Evolutionary conservation across 2,797 vertebrate species (phyloP), one percentile per base, ranked within the genome.

Genomic region (Diplodus puntazzo): DNA sequence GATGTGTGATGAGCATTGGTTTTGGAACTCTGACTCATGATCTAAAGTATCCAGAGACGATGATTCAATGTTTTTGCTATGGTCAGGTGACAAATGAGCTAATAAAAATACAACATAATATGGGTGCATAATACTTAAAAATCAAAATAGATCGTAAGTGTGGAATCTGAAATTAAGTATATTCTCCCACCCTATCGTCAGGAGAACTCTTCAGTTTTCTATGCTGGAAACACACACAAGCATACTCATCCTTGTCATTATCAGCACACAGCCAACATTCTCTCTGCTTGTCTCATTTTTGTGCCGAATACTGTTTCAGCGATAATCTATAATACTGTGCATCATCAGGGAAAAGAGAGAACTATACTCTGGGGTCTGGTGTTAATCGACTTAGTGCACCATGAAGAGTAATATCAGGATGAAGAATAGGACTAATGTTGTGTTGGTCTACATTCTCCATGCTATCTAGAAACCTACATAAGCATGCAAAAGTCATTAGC

Each of bases 341-440:
- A 67, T 76, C 74, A 73, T 27, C 58, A 39, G 62, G 69, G 78
- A 76, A 69, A 62, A 80, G 73, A 85, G 61, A 69, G 68, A 11
- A 63, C 59, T 27, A 16, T 43, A 46, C 69, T 43, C 46, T 25
- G 62, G 62, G 59, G 61, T 67, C 63, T 34, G 50, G 64, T 74
- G 57, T 73, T 80, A 86, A 82, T 87, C 30, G 55, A 81, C 46
- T 77, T 74, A 60, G 45, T 21, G 25, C 53, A 59, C 63, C 54
- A 64, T 83, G 48, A 77, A 65, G 63, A 70, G 34, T 66, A 39
- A 42, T 53, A 63, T 69, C 45, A 60, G 76, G 48, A 34, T 58
- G 62, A 75, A 67, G 46, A 21, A 18, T 34, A 50, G 42, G 58
- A 46, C 55, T 52, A 60, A 79, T 60, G 63, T 69, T 64, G 62